Evolutionary conservation across 2,797 vertebrate species (phyloP), one percentile per base, ranked within the genome.

Genomic region (Chloroceryle amazona): DNA sequence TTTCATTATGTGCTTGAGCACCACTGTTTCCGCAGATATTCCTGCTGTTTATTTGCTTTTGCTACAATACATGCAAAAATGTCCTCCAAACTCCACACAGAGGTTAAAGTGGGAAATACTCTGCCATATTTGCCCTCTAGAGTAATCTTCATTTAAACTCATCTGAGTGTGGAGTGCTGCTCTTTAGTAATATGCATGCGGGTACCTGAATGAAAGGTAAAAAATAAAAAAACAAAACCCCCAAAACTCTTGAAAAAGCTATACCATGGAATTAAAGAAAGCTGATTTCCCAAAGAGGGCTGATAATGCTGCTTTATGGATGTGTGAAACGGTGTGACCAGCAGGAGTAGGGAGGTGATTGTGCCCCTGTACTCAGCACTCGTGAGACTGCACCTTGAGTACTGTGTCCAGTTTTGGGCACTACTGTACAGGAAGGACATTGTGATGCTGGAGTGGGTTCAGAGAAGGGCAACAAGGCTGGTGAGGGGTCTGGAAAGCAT

Each of bases 1-100:
- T 96, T 92, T 67, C 33, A 70, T 89, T 67, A 73, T 84, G 57
- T 92, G 60, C 63, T 89, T 61, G 39, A 89, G 81, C 52, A 70
- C n/a, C 20, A 19, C 62, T 62, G 16, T 67, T 95, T 49, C 71
- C 0, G 0, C 44, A 82, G 81, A 29, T 80, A 63, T 67, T 81
- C 29, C 29, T 86, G 51, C 54, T 58, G 33, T 90, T 81, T 79
- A 51, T 90, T 91, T 93, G 41, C 73, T 65, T 65, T 66, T 84
- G 28, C 66, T 90, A 35, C 44, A 68, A 26, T 31, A 62, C 72
- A 74, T 57, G 46, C 37, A 72, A 58, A 83, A 71, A 37, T 25
- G 44, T 62, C 82, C 46, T 54, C 80, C 89, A 55, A 60, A 66
- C 25, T 58, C 31, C 26, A 23, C 1, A 1, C 13, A 16, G 2